A percentile compares a stretch with the other conserved stretches of the same genome.
These are phyloP conservation scores for Coluber constrictor DNA, from an alignment of 2,797 vertebrate genomes.

Conservation along the genomic window DNA sequence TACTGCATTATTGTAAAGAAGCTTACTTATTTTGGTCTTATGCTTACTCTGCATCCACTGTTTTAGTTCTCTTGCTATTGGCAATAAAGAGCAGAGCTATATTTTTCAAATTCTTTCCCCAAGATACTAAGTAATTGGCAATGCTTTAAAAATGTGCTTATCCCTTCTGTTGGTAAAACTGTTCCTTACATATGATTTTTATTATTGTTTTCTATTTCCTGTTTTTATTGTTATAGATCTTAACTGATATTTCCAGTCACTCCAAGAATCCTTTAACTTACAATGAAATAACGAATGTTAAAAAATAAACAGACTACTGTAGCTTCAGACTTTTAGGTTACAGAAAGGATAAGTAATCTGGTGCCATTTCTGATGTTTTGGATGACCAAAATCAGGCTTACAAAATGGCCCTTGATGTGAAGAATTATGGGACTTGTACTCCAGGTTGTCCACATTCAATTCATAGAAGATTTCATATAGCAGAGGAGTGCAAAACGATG, in stretches of 20 bases:
- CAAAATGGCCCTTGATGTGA: background rate
- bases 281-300: background rate
- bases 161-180: background rate
- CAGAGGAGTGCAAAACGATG: background rate
- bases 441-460: slow-evolving; percentile 32
- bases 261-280: background rate
- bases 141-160: background rate
- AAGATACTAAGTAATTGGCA: background rate
- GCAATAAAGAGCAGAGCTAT: background rate
- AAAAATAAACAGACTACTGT: background rate
- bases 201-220: background rate
- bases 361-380: background rate
- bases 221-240: background rate
- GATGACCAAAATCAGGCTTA: background rate
- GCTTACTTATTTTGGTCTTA: background rate
- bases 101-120: background rate
- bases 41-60: background rate
- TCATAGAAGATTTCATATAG: slow-evolving; percentile 46
- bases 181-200: background rate
- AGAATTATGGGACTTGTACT: background rate
- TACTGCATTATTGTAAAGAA: background rate
- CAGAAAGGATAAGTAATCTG: background rate
- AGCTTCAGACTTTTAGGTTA: background rate
- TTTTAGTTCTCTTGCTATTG: background rate
- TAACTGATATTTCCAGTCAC: background rate